phyloP scores from a whole-genome alignment of 2,888 invertebrate species.

The Agriopis marginaria region DNA sequence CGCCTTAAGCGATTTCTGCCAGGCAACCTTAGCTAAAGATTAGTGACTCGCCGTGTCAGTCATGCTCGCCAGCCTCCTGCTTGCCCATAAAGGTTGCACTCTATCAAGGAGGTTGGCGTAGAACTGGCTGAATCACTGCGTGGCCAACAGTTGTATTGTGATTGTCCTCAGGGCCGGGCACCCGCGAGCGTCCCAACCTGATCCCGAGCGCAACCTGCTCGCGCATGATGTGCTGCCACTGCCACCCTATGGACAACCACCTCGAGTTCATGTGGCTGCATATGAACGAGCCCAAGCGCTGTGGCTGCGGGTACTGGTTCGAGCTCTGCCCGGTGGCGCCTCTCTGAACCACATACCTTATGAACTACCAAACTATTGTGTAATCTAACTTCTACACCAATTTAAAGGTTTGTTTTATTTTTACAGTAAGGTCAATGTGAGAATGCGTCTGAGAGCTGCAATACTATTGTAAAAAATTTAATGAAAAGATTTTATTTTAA shows the following conservation, averaged over 20 bases:
- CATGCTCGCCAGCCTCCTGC: too few relatives aligned
- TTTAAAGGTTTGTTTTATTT: background rate
- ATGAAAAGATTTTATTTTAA: too few relatives aligned
- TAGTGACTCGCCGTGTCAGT: too few relatives aligned
- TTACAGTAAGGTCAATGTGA: too few relatives aligned
- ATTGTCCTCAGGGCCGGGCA: constrained; percentile 82
- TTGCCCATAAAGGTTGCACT: too few relatives aligned
- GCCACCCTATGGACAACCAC: constrained; percentile 85
- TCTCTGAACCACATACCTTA: constrained; percentile 40
- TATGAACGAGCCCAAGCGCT: constrained; percentile 71
- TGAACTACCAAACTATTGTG: background rate
- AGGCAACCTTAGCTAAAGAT: too few relatives aligned
- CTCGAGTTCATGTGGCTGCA: constrained; percentile 76
- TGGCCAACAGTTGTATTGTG: background rate
- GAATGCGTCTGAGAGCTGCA: too few relatives aligned
- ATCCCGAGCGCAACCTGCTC: constrained; percentile 89
- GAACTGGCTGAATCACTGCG: too few relatives aligned
- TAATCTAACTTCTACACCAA: background rate
- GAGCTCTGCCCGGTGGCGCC: constrained; percentile 76
- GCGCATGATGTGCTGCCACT: constrained; percentile 91
- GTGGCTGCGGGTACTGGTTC: constrained; percentile 81
- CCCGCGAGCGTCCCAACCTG: constrained; percentile 89
- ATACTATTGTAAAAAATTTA: too few relatives aligned
- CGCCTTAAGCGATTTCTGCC: too few relatives aligned
- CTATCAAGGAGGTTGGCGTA: too few relatives aligned